Evolutionary conservation across 1,140 invertebrate genomes (phyloP).

Genomic region (Ooceraea biroi): DNA sequence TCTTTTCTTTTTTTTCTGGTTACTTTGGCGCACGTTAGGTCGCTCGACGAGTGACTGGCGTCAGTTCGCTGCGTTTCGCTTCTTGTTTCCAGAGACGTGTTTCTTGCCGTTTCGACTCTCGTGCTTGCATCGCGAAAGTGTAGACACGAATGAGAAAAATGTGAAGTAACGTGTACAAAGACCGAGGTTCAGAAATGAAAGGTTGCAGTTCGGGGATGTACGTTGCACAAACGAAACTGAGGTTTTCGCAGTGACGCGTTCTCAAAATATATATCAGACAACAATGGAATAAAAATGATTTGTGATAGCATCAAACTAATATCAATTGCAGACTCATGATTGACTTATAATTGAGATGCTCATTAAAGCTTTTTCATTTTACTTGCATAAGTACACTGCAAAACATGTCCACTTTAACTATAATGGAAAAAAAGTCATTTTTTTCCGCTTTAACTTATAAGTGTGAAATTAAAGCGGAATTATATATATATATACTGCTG

Average conservation of each 20-base stretch:
- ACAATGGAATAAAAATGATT: not conserved
- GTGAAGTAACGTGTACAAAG: not conserved
- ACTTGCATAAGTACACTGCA: no score
- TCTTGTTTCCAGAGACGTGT: slow-evolving; percentile 6
- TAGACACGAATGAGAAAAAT: slow-evolving; percentile 4
- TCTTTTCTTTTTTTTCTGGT: not conserved
- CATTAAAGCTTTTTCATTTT: not conserved
- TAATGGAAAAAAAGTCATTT: no score
- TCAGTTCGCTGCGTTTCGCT: slow-evolving; percentile 6
- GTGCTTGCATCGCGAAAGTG: not conserved
- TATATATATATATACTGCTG: no score
- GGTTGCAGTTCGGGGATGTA: not conserved
- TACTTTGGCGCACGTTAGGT: slow-evolving; percentile 19
- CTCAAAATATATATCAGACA: not conserved
- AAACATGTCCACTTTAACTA: no score
- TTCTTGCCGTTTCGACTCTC: not conserved
- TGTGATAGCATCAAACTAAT: not conserved
- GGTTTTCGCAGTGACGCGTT: not conserved
- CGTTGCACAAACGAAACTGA: not conserved
- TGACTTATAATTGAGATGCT: not conserved
- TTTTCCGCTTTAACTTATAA: no score
- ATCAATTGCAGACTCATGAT: no score
- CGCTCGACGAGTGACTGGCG: not conserved
- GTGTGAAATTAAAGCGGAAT: no score
- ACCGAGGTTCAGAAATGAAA: not conserved